Evolutionary conservation across 2,797 vertebrate genomes (phyloP).

Genomic region (Acanthurus lineatus): DNA sequence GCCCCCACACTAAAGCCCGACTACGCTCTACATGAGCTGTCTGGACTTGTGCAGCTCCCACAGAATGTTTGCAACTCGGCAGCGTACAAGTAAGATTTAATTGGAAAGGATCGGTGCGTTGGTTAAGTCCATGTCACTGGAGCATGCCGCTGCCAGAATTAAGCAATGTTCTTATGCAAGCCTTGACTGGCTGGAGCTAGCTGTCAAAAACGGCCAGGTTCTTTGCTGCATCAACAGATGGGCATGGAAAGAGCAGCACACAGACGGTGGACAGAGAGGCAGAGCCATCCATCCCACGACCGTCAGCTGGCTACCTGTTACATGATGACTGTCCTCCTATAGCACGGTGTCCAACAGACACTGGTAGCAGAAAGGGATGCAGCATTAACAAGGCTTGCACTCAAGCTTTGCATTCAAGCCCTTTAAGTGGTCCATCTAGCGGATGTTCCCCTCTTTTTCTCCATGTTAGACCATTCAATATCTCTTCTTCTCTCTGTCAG

Average conservation of each 20-base stretch:
- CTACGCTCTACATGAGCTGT: constrained; percentile 22
- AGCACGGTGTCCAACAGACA: background rate
- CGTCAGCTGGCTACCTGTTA: background rate
- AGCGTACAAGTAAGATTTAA: constrained; percentile 42
- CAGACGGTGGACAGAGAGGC: constrained; percentile 9
- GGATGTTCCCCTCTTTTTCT: too few species aligned
- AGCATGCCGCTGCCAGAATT: constrained; percentile 64
- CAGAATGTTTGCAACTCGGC: constrained; percentile 35
- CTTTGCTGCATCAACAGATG: constrained; percentile 32
- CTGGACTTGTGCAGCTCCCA: constrained; percentile 35
- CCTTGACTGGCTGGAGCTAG: constrained; percentile 29
- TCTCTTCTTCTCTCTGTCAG: background rate
- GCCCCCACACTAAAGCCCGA: constrained; percentile 35
- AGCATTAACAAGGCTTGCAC: too few species aligned
- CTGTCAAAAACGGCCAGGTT: constrained; percentile 41
- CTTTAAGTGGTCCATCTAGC: background rate
- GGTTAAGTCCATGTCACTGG: constrained; percentile 62
- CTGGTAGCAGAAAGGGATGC: background rate
- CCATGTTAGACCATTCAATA: too few species aligned
- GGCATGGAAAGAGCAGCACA: constrained; percentile 19
- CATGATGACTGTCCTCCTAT: background rate
- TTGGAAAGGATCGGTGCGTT: constrained; percentile 61
- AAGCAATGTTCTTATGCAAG: constrained; percentile 62
- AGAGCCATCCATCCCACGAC: background rate
- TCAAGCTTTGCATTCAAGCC: too few species aligned